Base-by-base conservation (phyloP, 2,797 vertebrate species). In the Sus cebifrons region DNA sequence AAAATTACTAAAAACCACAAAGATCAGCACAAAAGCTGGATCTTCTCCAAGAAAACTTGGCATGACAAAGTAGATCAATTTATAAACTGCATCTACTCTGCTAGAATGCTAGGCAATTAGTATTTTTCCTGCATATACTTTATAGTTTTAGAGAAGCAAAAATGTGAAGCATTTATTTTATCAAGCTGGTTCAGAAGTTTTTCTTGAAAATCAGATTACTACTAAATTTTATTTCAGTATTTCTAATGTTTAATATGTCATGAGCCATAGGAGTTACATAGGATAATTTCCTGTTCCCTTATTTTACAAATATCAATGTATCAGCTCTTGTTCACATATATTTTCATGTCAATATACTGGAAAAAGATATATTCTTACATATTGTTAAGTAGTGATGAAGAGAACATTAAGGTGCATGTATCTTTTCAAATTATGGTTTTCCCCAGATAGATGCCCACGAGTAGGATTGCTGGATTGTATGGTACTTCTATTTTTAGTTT, bases 41-140 rank as follows among this genome's bases (percentile, higher is more conserved):
- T 86, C 11, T n/a, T 91, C n/a, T 96, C 96, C 97, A 97, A 85
- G 65, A 92, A 96, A 81, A 16, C 20, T 93, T 97, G 95, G 81
- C 91, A 96, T 62, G 78, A 87, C 23, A 77, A 89, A 94, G 92
- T 84, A 87, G 13, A 96, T 86, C 81, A 96, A 87, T 77, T 85
- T 91, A 88, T 49, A 96, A 86, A 86, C 36, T 96, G 62, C 32
- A 79, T 86, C n/a, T 90, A 86, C 25, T 88, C 6, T 86, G 2
- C 32, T 89, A 77, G 52, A 86, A 60, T 67, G 68, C 54, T 16
- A 77, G 74, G 73, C 86, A 95, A 83, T 89, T 86, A 79, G 88
- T 25, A 52, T 74, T 83, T 85, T 85, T 84, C 36, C 91, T 79
- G 70, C 91, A 90, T 60, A 74, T 71, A 89, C 6, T 82, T 70